Percentiles rank a stretch among this genome's conserved stretches.
Conservation (phyloP, 2,113 vertebrate genomes). For the Montifringilla adamsi region DNA sequence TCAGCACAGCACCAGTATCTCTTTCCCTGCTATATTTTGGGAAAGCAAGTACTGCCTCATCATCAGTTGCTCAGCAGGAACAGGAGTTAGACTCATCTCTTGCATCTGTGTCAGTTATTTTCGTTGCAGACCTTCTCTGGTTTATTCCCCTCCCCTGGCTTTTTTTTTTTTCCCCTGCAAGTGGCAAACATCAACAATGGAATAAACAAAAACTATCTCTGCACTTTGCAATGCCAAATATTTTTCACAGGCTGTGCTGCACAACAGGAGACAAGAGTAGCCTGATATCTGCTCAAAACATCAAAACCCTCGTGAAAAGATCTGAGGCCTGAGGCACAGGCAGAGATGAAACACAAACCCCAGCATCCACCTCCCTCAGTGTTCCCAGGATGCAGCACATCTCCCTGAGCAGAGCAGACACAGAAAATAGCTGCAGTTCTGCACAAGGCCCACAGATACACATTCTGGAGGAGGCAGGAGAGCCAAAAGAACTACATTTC, state of each 20-base stretch:
- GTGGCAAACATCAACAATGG: background rate
- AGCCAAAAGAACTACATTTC: background rate
- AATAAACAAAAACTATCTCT: background rate
- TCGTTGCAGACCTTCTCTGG: background rate
- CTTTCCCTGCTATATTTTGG: slow-evolving; percentile 10
- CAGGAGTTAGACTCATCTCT: background rate
- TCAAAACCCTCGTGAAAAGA: background rate
- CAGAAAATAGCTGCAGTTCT: background rate
- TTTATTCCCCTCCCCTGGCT: background rate
- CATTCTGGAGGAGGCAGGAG: background rate
- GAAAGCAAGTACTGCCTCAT: slow-evolving; percentile 31
- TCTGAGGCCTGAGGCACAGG: background rate
- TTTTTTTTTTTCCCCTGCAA: background rate
- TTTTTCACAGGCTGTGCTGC: background rate
- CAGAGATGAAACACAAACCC: background rate
- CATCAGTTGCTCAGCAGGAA: slow-evolving; percentile 60
- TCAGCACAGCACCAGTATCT: background rate
- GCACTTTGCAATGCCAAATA: background rate
- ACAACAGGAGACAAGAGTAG: background rate
- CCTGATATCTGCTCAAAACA: background rate
- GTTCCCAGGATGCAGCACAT: background rate
- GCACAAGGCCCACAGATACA: fast-evolving
- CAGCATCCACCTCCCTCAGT: background rate
- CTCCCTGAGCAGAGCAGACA: fast-evolving
- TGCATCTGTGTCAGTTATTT: slow-evolving; percentile 41